Base-by-base conservation (phyloP, 1,140 invertebrate genomes). In the Panagrolaimus sp. region DNA sequence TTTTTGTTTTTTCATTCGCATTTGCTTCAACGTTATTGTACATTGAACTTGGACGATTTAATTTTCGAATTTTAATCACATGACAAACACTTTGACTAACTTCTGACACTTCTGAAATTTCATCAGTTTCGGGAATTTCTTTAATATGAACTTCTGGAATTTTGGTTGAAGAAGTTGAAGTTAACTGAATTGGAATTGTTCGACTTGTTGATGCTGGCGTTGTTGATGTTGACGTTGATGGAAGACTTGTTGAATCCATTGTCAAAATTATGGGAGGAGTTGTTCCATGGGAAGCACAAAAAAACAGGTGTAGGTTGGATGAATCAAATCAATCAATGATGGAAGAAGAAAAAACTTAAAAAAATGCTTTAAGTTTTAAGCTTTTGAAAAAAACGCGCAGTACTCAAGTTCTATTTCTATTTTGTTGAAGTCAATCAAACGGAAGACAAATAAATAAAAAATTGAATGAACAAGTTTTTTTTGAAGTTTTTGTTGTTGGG, bases 61-160 rank as follows among this genome's bases (percentile, higher is more conserved):
- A 17, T n/a, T 28, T 21, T 17, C 28, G 21, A 58, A 58, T 58
- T 2, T 58, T 21, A 58, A 58, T 28, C 12, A 58, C 52, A 58
- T 58, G 52, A 12, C 21, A 26, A 28, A 58, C 52, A 28, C 52
- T 58, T 58, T 58, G 52, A 26, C 52, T 58, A 28, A 58, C 28
- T 58, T 58, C 52, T 28, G 52, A 58, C 21, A 58, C 48, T 21
- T 58, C 52, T 1, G 14, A n/a, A 14, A 58, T 58, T 14, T 58
- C 52, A 58, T 58, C 52, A 17, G 52, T 21, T 12, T 58, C 52
- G 52, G 28, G 21, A 21, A 26, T 58, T 28, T 58, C 28, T 26
- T 58, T 58, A 28, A 58, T 58, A 58, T 58, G 52, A 28, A 58
- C 52, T 26, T 58, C 52, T 12, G 52, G 52, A 12, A 58, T 28